Percentiles rank a stretch among this genome's conserved stretches.
Conservation (phyloP, 2,113 vertebrate genomes). For the Dipodomys ordii region DNA sequence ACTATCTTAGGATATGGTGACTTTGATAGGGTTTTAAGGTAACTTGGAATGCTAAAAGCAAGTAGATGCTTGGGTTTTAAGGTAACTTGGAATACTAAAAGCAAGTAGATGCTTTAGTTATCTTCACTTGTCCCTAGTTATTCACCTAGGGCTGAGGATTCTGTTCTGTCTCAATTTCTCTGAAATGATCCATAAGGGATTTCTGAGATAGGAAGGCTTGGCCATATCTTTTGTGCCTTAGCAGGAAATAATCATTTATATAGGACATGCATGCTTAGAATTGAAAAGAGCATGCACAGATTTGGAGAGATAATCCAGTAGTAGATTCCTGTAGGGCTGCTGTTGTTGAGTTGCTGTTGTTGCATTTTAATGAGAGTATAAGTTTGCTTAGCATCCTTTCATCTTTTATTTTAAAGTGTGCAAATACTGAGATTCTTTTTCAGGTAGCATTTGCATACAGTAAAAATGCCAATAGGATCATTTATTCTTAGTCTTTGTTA, state of each 20-base stretch:
- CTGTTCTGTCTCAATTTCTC: background rate
- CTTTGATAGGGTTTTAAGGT: background rate
- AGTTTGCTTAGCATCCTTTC: background rate
- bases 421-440: background rate
- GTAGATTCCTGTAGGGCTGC: background rate
- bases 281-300: no score
- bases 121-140: background rate
- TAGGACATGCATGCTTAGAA: no score
- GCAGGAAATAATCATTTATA: background rate
- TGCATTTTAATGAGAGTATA: background rate
- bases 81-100: background rate
- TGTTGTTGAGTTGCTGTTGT: background rate
- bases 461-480: background rate
- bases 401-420: background rate
- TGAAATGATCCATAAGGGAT: background rate
- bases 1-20: background rate
- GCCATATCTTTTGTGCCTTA: background rate
- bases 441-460: background rate
- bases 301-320: background rate
- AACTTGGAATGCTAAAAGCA: background rate
- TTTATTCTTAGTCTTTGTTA: constrained; percentile 27
- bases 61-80: background rate
- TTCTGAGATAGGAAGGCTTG: background rate
- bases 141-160: background rate
- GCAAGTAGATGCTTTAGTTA: background rate